These are phyloP conservation scores for Lomographa bimaculata DNA, from an alignment of 2,888 invertebrate genomes.

Conservation along the genomic window DNA sequence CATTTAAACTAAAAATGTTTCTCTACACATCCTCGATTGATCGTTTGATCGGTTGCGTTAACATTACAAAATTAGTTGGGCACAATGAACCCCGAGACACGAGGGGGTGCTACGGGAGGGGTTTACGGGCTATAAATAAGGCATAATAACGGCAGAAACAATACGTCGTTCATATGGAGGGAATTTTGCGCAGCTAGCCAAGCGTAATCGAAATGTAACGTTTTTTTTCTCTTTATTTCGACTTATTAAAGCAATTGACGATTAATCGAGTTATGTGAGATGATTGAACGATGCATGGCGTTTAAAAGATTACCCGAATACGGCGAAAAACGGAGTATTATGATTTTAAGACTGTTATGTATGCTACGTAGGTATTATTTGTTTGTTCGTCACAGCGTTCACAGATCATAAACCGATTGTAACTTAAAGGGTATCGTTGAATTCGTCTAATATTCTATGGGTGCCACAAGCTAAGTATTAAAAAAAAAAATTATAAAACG, in stretches of 20 bases:
- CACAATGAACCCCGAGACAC: slow-evolving; percentile 31
- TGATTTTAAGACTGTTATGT: no score
- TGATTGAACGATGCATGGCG: slow-evolving; percentile 16
- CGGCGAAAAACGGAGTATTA: no score
- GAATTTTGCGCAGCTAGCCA: slow-evolving; percentile 42
- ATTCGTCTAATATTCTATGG: no score
- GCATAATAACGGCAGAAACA: slow-evolving; percentile 42
- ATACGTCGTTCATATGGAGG: slow-evolving; percentile 41
- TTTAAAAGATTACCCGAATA: no score
- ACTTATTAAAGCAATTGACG: slow-evolving; percentile 30
- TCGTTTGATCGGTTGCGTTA: slow-evolving; percentile 28
- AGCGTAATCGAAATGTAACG: slow-evolving; percentile 35
- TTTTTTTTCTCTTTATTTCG: slow-evolving; percentile 23
- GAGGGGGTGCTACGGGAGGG: slow-evolving; percentile 23
- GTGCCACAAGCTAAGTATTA: no score
- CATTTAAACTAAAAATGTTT: no score
- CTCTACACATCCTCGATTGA: no score
- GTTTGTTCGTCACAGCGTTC: no score
- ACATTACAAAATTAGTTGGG: slow-evolving; percentile 34
- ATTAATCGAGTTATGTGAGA: slow-evolving; percentile 15
- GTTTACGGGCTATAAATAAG: slow-evolving; percentile 49
- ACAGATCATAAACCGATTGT: no score
- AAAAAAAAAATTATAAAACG: no score
- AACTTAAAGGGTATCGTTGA: no score
- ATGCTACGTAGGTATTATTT: no score